Evolutionary conservation across 2,113 vertebrate species (phyloP), one percentile per base, ranked within the genome.

Genomic region (Mirza zaza): DNA sequence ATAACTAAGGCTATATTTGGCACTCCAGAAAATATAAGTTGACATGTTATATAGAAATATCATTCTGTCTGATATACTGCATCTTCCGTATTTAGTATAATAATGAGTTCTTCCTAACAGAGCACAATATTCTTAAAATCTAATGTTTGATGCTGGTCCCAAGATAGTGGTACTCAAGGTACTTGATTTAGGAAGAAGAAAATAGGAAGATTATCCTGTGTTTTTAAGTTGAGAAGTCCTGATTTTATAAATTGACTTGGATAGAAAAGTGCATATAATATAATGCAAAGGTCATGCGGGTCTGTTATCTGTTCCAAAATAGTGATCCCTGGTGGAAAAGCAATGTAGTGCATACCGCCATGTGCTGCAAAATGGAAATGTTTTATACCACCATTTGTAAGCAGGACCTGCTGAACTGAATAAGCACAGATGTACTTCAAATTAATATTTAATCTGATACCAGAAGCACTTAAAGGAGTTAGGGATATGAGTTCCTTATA

Each of bases 381-480:
- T 92, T 70, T 95, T 87, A 25, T 82, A 67, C 77, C 57, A 82
- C 61, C 18, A 0, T 96, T 96, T 80, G 84, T 92, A 97, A 96
- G 61, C 32, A 92, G 42, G 67, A 91, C 79, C 86, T 97, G 59
- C 85, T 84, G 88, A 73, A 97, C 95, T 93, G 95, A 98, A 93
- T 80, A 97, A 77, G 87, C 96, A 87, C 86, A 97, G 97, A 97
- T 98, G 95, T 97, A 95, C 92, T 98, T 98, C 97, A 95, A 96
- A 97, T 98, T 98, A 98, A 98, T 98, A 98, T 98, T 98, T 99
- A 97, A 98, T 98, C 82, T 94, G 86, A 96, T 97, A 97, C 73
- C 95, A 94, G 90, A 97, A 98, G 96, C 98, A 98, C 98, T 98
- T 98, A 97, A 97, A 98, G 97, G 98, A 98, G 79, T 82, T 96